Evolutionary conservation across 37 sponge, comb jelly and placozoan genomes (phyloP).

Genomic region (Lycopodina hypogea): DNA sequence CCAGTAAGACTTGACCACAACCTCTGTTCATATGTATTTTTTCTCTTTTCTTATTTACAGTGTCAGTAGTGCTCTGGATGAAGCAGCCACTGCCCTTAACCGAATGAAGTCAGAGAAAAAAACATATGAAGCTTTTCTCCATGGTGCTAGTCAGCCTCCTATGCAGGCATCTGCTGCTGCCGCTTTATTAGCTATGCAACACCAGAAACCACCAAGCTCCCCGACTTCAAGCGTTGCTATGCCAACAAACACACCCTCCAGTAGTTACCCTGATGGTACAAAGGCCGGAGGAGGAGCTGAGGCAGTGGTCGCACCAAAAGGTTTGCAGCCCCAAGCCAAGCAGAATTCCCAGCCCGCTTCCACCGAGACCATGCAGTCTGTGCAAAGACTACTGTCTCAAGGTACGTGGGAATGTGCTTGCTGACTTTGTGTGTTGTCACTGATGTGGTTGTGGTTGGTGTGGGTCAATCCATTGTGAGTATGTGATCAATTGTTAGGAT

Average conservation of each 20-base stretch:
- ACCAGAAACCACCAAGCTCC: background rate
- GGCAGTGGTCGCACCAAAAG: background rate
- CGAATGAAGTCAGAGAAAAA: constrained; percentile 64
- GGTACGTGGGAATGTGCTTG: too few species aligned
- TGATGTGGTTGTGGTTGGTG: background rate
- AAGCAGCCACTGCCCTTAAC: constrained; percentile 76
- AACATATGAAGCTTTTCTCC: constrained; percentile 45
- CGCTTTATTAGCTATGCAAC: background rate
- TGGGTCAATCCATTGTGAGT: background rate
- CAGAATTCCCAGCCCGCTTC: constrained; percentile 13
- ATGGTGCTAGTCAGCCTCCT: constrained; percentile 46
- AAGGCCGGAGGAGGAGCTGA: background rate
- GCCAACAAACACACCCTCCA: background rate
- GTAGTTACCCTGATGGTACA: too few species aligned
- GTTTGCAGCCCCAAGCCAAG: background rate
- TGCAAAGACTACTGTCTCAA: constrained; percentile 61
- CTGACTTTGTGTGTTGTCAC: too few species aligned
- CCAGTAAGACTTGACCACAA: too few species aligned
- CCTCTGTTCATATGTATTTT: too few species aligned
- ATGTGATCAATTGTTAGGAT: too few species aligned
- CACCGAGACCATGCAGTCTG: constrained; percentile 46
- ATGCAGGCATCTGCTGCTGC: constrained; percentile 2
- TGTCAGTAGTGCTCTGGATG: constrained; percentile 81
- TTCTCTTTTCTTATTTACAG: constrained; percentile 5
- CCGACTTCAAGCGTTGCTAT: background rate